Conservation (phyloP, 2,113 vertebrate genomes). For the Natator depressus region DNA sequence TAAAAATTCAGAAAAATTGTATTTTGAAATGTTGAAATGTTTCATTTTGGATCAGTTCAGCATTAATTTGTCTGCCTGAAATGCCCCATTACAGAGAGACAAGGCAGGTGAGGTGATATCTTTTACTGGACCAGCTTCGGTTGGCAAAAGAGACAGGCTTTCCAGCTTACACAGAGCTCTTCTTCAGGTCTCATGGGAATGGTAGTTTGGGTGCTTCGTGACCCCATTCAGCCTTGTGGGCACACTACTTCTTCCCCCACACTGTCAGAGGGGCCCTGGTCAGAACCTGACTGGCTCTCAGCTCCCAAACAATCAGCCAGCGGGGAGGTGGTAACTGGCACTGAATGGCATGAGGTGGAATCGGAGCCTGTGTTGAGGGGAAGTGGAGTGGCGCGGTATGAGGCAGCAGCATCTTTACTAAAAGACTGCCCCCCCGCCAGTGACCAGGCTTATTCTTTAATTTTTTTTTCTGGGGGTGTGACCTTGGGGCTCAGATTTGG, state of each 20-base stretch:
- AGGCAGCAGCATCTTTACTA: no score
- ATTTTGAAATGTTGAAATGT: neutral
- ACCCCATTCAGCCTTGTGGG: neutral
- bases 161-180: neutral
- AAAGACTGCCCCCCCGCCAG: neutral
- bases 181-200: neutral
- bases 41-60: conserved; percentile 17
- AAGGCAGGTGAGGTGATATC: neutral
- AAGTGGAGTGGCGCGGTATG: neutral
- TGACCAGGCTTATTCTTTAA: neutral
- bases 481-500: neutral
- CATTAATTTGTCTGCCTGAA: neutral
- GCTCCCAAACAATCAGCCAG: neutral
- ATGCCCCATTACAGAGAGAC: neutral
- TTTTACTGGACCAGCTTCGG: neutral
- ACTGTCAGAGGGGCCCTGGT: neutral
- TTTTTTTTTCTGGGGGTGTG: neutral
- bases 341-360: neutral
- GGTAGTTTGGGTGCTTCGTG: neutral
- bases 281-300: neutral
- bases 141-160: neutral
- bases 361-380: neutral
- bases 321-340: neutral
- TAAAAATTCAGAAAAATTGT: neutral
- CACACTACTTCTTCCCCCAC: neutral